These are phyloP conservation scores for Drosophila lacteicornis DNA, from an alignment of 1,140 invertebrate species.

Conservation along the genomic window DNA sequence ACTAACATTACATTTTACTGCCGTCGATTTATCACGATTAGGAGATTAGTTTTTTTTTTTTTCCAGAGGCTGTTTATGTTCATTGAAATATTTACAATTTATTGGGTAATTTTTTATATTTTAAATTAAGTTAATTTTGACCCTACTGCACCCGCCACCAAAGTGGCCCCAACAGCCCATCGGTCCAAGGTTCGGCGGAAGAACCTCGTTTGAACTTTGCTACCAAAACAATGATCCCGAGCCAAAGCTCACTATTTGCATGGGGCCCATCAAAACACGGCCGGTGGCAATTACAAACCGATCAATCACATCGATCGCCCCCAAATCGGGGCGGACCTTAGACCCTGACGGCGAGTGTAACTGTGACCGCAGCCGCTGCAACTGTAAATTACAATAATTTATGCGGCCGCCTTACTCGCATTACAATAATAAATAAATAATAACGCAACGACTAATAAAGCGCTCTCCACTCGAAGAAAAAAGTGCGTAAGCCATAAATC, in stretches of 20 bases:
- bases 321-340: constrained; percentile 45
- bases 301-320: constrained; percentile 66
- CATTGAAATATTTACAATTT: not conserved
- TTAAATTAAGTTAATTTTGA: too few species aligned
- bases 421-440: constrained; percentile 73
- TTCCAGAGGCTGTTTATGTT: too few species aligned
- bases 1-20: not conserved
- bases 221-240: constrained; percentile 13
- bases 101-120: not conserved
- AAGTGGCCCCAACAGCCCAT: constrained; percentile 26
- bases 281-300: constrained; percentile 64
- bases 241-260: constrained; percentile 54
- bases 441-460: constrained; percentile 52
- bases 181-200: constrained; percentile 63
- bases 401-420: constrained; percentile 61
- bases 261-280: constrained; percentile 52
- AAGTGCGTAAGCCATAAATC: constrained; percentile 76
- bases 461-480: constrained; percentile 28
- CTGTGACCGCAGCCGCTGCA: constrained; percentile 42
- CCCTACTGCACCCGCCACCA: constrained; percentile 19
- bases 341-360: constrained; percentile 34
- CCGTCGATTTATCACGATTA: not conserved
- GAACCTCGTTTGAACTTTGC: constrained; percentile 65
- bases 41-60: not conserved
- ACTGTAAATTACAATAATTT: constrained; percentile 73